phyloP scores from a whole-genome alignment of 2,113 vertebrate genomes.

The Coregonus clupeaformis region DNA sequence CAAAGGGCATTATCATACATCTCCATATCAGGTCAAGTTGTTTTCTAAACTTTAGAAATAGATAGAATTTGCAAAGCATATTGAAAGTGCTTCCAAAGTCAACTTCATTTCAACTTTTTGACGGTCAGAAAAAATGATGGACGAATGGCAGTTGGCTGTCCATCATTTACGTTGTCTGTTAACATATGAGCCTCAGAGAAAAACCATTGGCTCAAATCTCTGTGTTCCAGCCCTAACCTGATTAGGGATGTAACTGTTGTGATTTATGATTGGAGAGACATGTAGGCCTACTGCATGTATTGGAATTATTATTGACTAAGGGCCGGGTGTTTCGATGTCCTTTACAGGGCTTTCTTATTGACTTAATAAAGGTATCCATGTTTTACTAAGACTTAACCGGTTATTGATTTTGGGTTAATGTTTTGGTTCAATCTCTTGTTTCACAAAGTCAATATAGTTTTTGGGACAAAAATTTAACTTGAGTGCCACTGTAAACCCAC shows the following conservation, averaged over 20 bases:
- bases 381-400: slow-evolving; percentile 13
- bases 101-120: too few species aligned
- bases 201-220: too few species aligned
- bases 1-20: neutral
- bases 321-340: slow-evolving; percentile 22
- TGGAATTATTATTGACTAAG: slow-evolving; percentile 10
- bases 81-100: neutral
- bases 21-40: neutral
- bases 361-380: slow-evolving; percentile 31
- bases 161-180: too few species aligned
- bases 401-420: too few species aligned
- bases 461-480: too few species aligned
- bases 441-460: neutral
- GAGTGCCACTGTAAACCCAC: too few species aligned
- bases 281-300: slow-evolving; percentile 27
- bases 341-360: slow-evolving; percentile 12
- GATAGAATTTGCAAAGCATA: neutral
- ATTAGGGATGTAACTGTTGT: neutral
- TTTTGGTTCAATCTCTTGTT: too few species aligned
- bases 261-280: neutral
- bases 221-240: too few species aligned
- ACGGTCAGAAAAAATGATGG: too few species aligned
- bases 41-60: neutral
- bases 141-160: too few species aligned
- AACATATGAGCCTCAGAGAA: too few species aligned